Conservation (phyloP, 2,888 invertebrate species). For the Lithosia quadra region DNA sequence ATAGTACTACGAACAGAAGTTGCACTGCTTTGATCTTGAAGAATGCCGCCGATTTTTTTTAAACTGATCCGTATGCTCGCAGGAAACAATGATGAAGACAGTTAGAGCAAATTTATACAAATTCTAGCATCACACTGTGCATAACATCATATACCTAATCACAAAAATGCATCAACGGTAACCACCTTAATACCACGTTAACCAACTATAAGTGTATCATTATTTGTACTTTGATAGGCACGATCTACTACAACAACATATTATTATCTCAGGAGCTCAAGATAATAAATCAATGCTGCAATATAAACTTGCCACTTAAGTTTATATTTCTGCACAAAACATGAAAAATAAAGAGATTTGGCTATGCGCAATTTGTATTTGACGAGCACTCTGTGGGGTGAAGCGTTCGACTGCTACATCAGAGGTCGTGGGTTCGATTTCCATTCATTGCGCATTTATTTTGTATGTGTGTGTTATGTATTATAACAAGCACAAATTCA, state of each 20-base stretch:
- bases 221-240: slow-evolving; percentile 4
- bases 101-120: neutral
- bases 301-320: neutral
- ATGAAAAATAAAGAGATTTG: neutral
- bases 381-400: no score
- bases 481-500: no score
- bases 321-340: neutral
- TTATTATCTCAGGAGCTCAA: neutral
- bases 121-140: neutral
- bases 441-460: no score
- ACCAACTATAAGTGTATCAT: neutral
- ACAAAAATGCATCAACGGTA: neutral
- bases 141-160: neutral
- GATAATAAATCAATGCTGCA: neutral
- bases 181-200: neutral
- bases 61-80: neutral
- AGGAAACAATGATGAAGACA: neutral
- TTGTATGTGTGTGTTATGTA: no score
- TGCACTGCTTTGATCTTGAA: no score
- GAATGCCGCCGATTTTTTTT: no score
- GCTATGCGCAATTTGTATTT: no score
- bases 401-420: no score
- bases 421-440: no score
- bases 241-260: neutral
- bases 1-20: no score